These are phyloP conservation scores for Catajapyx aquilonaris DNA, from an alignment of 1,140 invertebrate genomes.

Conservation along the genomic window DNA sequence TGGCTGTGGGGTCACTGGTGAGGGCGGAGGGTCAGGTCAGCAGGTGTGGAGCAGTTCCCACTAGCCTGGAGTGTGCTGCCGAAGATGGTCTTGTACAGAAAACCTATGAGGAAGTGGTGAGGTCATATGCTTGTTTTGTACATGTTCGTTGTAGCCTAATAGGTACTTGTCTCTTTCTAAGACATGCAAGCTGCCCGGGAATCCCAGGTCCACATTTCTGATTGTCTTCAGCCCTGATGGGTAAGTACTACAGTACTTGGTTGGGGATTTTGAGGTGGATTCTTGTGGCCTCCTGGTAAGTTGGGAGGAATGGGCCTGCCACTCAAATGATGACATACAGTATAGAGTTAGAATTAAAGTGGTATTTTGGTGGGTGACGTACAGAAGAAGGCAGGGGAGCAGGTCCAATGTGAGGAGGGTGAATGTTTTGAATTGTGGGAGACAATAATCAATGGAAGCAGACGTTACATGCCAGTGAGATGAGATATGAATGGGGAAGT, in stretches of 20 bases:
- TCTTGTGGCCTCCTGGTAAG: too few species aligned
- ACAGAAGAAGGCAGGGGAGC: too few species aligned
- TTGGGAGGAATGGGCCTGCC: too few species aligned
- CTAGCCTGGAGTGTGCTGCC: slow-evolving; percentile 24
- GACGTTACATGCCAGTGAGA: too few species aligned
- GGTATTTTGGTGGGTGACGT: too few species aligned
- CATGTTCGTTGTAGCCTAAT: neutral
- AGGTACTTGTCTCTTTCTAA: slow-evolving; percentile 19
- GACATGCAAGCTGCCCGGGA: slow-evolving; percentile 49
- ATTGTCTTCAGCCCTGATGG: slow-evolving; percentile 73
- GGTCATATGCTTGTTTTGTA: neutral
- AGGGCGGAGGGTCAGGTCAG: slow-evolving; percentile 18
- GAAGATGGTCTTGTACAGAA: slow-evolving; percentile 29
- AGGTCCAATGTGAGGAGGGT: too few species aligned
- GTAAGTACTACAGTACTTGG: slow-evolving; percentile 22
- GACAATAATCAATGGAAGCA: too few species aligned
- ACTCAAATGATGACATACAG: too few species aligned
- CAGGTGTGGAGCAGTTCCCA: slow-evolving; percentile 16
- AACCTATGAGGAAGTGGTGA: slow-evolving; percentile 27
- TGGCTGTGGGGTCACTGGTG: slow-evolving; percentile 16
- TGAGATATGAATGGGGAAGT: too few species aligned
- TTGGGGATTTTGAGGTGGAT: too few species aligned
- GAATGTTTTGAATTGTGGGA: too few species aligned
- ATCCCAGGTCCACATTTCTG: slow-evolving; percentile 53
- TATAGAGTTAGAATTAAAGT: too few species aligned